These are phyloP conservation scores for Enteromius thamalakanensis DNA, from an alignment of 2,797 vertebrate species.

Conservation along the genomic window DNA sequence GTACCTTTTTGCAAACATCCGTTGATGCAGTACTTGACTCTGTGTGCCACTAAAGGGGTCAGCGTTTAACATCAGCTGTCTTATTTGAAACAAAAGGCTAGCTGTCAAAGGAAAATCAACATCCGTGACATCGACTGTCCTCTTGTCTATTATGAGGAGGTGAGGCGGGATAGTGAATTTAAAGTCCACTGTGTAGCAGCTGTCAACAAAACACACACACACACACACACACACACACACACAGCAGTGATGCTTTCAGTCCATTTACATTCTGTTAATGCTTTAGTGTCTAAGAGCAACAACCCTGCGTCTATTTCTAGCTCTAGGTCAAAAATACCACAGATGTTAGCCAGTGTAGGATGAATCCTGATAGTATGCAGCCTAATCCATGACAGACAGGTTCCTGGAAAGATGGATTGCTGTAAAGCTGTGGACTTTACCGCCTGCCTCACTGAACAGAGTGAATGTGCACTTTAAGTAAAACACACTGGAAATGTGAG, in stretches of 20 bases:
- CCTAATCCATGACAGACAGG: constrained; percentile 56
- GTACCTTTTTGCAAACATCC: constrained; percentile 23
- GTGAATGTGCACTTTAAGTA: constrained; percentile 34
- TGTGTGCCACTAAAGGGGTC: constrained; percentile 15
- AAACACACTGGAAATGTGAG: constrained; percentile 32
- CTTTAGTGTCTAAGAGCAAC: constrained; percentile 25
- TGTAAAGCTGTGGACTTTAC: constrained; percentile 28
- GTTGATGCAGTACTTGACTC: background rate
- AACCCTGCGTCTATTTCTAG: constrained; percentile 54
- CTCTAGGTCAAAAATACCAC: constrained; percentile 49
- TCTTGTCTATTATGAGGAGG: constrained; percentile 36
- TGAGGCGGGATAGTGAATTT: constrained; percentile 9
- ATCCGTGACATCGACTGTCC: constrained; percentile 11
- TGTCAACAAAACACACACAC: constrained; percentile 29
- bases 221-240: constrained; percentile 10
- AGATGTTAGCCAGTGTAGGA: constrained; percentile 51
- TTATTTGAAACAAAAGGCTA: constrained; percentile 26
- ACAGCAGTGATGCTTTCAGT: constrained; percentile 19
- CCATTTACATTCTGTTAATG: constrained; percentile 37
- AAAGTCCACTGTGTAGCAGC: background rate
- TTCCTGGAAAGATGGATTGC: constrained; percentile 61
- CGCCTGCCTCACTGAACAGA: constrained; percentile 10
- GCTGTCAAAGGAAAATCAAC: constrained; percentile 20
- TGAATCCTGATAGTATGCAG: constrained; percentile 54
- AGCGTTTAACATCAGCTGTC: constrained; percentile 34